phyloP scores from a whole-genome alignment of 2,113 vertebrate genomes.

The Gorsachius goisagi region DNA sequence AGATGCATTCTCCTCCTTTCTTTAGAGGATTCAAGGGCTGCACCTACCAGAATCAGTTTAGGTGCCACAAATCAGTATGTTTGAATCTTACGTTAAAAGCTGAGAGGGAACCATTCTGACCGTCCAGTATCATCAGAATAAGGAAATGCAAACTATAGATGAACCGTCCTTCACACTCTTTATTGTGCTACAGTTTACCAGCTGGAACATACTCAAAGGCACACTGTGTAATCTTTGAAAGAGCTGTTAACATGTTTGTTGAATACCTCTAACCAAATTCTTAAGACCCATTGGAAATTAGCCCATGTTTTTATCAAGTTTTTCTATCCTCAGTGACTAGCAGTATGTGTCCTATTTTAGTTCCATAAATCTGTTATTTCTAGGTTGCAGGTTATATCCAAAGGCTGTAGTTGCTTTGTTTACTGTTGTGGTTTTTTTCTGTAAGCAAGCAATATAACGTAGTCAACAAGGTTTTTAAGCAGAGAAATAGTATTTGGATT shows the following conservation, averaged over 20 bases:
- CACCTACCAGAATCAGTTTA: not conserved
- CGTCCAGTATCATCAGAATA: not conserved
- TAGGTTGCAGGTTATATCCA: not conserved
- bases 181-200: not conserved
- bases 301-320: not conserved
- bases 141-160: not conserved
- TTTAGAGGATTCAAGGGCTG: not conserved
- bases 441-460: not conserved
- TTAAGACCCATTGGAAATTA: not conserved
- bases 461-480: not conserved
- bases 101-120: not conserved
- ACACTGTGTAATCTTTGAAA: not conserved
- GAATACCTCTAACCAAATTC: not conserved
- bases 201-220: not conserved
- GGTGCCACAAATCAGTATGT: not conserved
- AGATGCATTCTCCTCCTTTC: not conserved
- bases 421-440: not conserved
- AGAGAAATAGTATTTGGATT: not conserved
- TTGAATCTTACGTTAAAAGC: not conserved
- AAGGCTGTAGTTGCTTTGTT: not conserved
- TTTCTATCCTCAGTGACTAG: not conserved
- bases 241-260: not conserved
- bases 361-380: not conserved
- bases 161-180: not conserved
- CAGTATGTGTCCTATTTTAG: not conserved